Base-by-base conservation (phyloP, 1,140 invertebrate species). In the Aradophagus sp. region DNA sequence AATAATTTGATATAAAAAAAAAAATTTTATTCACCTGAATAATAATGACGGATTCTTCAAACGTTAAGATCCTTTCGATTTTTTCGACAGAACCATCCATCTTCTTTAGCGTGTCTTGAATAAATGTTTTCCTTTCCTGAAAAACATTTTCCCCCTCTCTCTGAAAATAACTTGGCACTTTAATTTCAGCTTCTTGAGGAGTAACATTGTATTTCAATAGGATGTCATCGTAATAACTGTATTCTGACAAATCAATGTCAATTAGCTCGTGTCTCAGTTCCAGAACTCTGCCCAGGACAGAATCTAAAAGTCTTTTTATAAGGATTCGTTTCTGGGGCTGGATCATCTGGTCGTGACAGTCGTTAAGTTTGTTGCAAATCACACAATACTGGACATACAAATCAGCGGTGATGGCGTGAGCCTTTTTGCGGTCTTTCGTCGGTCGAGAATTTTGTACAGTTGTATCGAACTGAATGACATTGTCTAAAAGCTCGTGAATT, bases 251-350 rank as follows among this genome's bases (percentile, higher is more conserved):
- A 77, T 96, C 92, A 2, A 97, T 86, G 63, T 95, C 92, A 0
- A 96, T 94, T 39, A 97, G 86, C 76, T 97, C 95, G 75, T 94
- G 89, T 83, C 94, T 93, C 2, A 93, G 79, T 78, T 94, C 93
- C 11, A 93, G 81, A 56, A 93, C 84, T 47, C 96, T 87, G 2
- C 94, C 95, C 32, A 97, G 87, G 16, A 89, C 89, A 0, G 91
- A 90, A 80, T 97, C 94, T 0, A 98, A 80, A 1, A 96, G 79
- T 63, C 92, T 90, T 35, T 90, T 89, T 0, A 98, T 87, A 2
- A 97, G 84, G 17, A 92, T 76, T 31, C 95, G 86, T 80, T 98
- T 98, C 82, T 98, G 97, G 0, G 96, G 95, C 78, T 98, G 97
- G 16, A 97, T 87, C 48, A 97, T 89, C 85, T 96, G 95, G 78